Conservation (phyloP, 2,888 invertebrate genomes). For the Aporophyla nigra region DNA sequence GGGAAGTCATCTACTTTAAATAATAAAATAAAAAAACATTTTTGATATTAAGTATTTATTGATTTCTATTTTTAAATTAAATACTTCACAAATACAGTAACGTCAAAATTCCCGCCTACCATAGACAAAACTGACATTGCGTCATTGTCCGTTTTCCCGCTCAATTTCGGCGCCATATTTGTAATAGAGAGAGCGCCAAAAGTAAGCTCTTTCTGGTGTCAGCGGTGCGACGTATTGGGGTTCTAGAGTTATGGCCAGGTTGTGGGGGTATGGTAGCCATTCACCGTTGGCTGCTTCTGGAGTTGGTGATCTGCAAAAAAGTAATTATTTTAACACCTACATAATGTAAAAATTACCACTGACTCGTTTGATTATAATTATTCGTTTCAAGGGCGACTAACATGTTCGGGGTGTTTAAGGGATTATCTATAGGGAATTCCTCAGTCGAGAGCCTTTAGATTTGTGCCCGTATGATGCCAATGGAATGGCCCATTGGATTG, state of each 20-base stretch:
- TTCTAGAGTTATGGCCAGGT: slow-evolving; percentile 82
- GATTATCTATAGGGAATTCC: too few species aligned
- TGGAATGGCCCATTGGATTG: too few species aligned
- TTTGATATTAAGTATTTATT: background rate
- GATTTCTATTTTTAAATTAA: background rate
- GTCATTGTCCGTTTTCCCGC: slow-evolving; percentile 53
- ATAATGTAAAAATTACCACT: too few species aligned
- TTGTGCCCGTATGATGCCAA: too few species aligned
- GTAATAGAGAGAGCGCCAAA: slow-evolving; percentile 83
- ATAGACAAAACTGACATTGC: slow-evolving; percentile 14
- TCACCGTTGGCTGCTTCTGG: slow-evolving; percentile 82
- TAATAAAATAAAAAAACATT: too few species aligned
- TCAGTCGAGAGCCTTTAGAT: too few species aligned
- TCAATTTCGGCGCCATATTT: slow-evolving; percentile 83
- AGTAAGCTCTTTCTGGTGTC: slow-evolving; percentile 85
- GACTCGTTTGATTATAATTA: too few species aligned
- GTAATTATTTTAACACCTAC: background rate
- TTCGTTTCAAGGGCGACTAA: too few species aligned
- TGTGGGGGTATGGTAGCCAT: slow-evolving; percentile 84
- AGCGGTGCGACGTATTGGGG: slow-evolving; percentile 85
- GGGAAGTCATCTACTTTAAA: too few species aligned
- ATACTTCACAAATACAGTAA: background rate
- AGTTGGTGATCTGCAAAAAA: slow-evolving; percentile 79
- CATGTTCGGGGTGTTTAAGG: too few species aligned
- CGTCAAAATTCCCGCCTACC: background rate